phyloP scores from a whole-genome alignment of 35 echinoderm and acorn worm genomes.

The Heliocidaris erythrogramma region DNA sequence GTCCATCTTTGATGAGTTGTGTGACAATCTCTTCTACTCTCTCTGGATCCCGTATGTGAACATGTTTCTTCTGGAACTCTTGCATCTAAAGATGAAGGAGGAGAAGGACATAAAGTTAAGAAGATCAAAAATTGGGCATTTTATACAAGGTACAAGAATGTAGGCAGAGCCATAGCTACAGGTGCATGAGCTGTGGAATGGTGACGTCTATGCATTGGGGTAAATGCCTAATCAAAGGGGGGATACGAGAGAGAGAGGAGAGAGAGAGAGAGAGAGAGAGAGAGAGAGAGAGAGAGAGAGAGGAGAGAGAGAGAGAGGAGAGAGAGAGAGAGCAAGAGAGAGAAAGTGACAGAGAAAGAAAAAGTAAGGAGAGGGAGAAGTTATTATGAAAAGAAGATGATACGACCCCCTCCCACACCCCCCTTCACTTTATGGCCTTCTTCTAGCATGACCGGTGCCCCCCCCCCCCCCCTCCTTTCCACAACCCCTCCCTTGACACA shows the following conservation, averaged over 20 bases:
- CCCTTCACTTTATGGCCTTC: background rate
- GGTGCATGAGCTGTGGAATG: no score
- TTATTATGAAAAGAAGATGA: background rate
- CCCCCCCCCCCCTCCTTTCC: background rate
- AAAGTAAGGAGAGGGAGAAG: background rate
- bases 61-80: conserved; percentile 68
- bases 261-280: no score
- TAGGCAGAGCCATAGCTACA: no score
- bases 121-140: background rate
- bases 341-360: background rate
- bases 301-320: background rate
- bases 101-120: background rate
- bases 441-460: background rate
- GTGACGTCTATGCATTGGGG: no score
- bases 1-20: conserved; percentile 75
- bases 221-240: no score
- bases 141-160: background rate
- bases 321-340: background rate
- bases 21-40: conserved; percentile 69
- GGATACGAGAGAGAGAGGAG: no score
- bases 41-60: conserved; percentile 80
- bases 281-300: no score
- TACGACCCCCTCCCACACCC: background rate
- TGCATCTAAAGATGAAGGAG: conserved; percentile 62
- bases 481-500: background rate